These are phyloP conservation scores for Pseudopipra pipra DNA, from an alignment of 2,113 vertebrate genomes.

Conservation along the genomic window DNA sequence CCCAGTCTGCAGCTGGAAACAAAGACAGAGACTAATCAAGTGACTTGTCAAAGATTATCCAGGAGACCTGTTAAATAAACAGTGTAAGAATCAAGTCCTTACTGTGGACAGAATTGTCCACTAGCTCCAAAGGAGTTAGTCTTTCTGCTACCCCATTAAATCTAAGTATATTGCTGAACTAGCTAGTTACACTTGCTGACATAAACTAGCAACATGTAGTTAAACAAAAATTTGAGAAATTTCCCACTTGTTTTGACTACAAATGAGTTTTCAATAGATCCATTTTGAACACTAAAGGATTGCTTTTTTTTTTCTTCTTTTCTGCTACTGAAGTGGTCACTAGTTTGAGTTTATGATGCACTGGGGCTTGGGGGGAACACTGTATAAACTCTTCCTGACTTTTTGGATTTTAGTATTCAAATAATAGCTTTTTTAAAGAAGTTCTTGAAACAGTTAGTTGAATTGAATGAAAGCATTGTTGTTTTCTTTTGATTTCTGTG, in stretches of 20 bases:
- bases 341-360: not conserved
- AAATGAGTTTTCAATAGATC: not conserved
- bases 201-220: not conserved
- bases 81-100: not conserved
- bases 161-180: not conserved
- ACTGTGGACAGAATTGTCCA: not conserved
- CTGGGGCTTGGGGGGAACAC: not conserved
- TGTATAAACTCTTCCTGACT: not conserved
- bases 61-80: not conserved
- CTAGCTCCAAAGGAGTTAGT: not conserved
- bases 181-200: not conserved
- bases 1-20: conserved; percentile 3
- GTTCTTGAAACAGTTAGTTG: not conserved
- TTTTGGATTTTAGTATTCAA: not conserved
- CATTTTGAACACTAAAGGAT: not conserved
- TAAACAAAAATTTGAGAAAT: not conserved
- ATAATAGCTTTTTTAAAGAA: not conserved
- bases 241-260: not conserved
- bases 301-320: not conserved
- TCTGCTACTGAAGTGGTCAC: not conserved
- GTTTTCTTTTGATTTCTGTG: not conserved
- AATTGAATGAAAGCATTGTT: not conserved
- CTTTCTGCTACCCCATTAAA: not conserved
- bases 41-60: conserved; percentile 20
- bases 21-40: not conserved